Evolutionary conservation across 1,140 invertebrate species (phyloP), one percentile per base, ranked within the genome.

Genomic region (Hermatobates lingyangjiaoensis): DNA sequence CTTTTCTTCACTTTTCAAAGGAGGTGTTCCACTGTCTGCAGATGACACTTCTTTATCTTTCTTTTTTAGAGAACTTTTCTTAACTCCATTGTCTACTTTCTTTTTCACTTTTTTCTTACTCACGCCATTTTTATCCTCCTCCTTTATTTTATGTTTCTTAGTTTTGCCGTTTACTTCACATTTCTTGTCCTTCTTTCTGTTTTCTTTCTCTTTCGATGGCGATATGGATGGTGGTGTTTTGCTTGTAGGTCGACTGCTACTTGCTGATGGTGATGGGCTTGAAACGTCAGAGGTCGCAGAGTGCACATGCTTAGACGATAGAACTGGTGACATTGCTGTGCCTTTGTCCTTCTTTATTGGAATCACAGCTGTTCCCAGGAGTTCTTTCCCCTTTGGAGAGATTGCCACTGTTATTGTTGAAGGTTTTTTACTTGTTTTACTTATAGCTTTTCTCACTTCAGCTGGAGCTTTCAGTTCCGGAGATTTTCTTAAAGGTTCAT

Each of bases 381-480:
- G 55, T 51, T 71, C 67, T 51, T 63, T 68, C 0, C 68, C 70
- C 59, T 68, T 72, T 2, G 68, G 60, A 5, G 68, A 68, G 38
- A 73, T 67, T 0, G 67, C 62, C 0, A 69, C 64, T 4, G 66
- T 64, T 1, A 70, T 63, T 50, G 68, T 70, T 14, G 68, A 25
- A 0, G 62, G 59, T 60, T 73, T 74, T 23, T 71, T 56, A 48
- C 59, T 62, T 21, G 64, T 63, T 44, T 64, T 70, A 21, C 68
- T 70, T 23, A 76, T 59, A 1, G 68, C 71, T 59, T 74, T 76
- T 50, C 71, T 72, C 1, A 75, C 72, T 58, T 79, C 74, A 28
- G 66, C 66, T 0, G 74, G 71, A 1, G 74, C 74, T 27, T 74
- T 66, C 1, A 80, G 58, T 40, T 74, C 73, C 0, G 72, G 67